Conservation (phyloP, 2,113 vertebrate genomes). For the Sclerurus mexicanus region DNA sequence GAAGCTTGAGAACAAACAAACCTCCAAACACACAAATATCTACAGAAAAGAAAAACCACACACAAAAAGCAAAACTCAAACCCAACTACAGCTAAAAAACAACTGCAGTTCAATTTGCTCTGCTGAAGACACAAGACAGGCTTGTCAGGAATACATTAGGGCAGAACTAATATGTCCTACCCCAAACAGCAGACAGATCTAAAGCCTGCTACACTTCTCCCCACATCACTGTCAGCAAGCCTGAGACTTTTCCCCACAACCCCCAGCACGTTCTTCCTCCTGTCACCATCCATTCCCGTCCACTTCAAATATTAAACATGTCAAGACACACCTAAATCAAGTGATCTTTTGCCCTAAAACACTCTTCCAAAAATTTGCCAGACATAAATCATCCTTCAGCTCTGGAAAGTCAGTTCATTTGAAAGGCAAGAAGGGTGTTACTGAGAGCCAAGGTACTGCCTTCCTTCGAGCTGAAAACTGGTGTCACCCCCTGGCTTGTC, state of each 20-base stretch:
- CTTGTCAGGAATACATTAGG: neutral
- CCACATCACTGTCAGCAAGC: neutral
- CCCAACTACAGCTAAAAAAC: neutral
- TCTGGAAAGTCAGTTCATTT: neutral
- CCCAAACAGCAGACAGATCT: neutral
- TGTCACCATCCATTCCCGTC: neutral
- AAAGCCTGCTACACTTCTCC: neutral
- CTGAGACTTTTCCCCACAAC: neutral
- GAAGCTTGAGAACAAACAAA: neutral
- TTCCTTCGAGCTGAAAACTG: neutral
- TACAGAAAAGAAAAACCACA: neutral
- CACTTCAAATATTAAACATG: conserved; percentile 37
- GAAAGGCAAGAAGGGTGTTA: neutral
- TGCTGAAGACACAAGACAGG: neutral
- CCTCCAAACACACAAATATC: neutral
- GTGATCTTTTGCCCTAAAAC: neutral
- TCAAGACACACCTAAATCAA: neutral
- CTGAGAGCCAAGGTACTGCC: neutral
- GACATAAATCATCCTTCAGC: neutral
- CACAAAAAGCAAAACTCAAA: neutral
- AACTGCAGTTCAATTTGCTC: neutral
- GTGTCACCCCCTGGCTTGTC: neutral
- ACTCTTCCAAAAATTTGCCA: neutral
- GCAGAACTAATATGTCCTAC: neutral
- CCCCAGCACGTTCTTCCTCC: neutral